A percentile compares a stretch with the other conserved stretches of the same genome.
Evolutionary conservation across 2,113 vertebrate genomes (phyloP).

Genomic region (Nothocercus julius): DNA sequence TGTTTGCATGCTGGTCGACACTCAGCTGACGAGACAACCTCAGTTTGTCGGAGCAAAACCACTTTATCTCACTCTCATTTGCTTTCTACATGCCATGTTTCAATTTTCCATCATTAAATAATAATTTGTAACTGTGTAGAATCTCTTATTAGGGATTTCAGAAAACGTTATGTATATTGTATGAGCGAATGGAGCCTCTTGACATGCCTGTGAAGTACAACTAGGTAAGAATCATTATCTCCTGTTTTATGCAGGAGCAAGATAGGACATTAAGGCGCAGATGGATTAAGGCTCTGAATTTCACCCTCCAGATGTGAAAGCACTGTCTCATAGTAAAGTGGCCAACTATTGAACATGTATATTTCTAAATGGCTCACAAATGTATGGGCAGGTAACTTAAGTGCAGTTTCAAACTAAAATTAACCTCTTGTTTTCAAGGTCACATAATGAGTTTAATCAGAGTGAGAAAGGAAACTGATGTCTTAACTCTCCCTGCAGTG

Average conservation of each 20-base stretch:
- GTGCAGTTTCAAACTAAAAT: background rate
- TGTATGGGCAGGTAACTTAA: background rate
- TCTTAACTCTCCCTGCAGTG: background rate
- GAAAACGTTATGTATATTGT: conserved; percentile 25
- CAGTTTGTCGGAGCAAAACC: background rate
- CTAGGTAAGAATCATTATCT: background rate
- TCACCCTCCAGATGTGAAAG: background rate
- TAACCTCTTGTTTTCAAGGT: conserved; percentile 7
- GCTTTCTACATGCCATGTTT: background rate
- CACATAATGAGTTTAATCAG: background rate
- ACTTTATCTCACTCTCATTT: background rate
- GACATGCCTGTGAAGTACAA: background rate
- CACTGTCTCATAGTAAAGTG: background rate
- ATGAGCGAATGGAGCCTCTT: background rate
- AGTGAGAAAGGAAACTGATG: background rate
- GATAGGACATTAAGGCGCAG: background rate
- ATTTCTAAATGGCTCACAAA: background rate
- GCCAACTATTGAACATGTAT: background rate
- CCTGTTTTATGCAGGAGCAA: background rate
- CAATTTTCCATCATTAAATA: conserved; percentile 15
- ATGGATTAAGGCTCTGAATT: background rate
- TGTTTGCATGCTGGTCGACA: background rate
- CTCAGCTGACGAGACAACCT: background rate
- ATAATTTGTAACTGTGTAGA: background rate
- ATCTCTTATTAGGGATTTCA: conserved; percentile 28